Evolutionary conservation across 2,888 invertebrate species (phyloP).

Genomic region (Lapara coniferarum): DNA sequence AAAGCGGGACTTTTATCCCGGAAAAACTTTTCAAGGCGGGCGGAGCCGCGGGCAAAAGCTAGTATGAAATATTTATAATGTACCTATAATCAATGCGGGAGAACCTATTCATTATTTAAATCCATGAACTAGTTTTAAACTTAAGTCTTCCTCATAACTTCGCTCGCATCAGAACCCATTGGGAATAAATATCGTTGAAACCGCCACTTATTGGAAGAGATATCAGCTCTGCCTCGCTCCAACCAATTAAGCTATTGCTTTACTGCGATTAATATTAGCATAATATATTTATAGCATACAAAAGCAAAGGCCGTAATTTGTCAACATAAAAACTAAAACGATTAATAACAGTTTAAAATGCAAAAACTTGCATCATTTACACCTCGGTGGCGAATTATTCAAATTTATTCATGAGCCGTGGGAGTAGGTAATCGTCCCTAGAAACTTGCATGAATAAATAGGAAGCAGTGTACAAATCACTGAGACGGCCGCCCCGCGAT

Average conservation of each 20-base stretch:
- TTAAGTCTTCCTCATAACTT: neutral
- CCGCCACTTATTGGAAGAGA: neutral
- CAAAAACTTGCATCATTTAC: conserved; percentile 81
- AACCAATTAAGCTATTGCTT: neutral
- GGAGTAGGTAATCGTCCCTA: conserved; percentile 77
- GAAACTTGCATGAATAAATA: conserved; percentile 77
- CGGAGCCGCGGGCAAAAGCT: no score
- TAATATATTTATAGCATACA: conserved; percentile 24
- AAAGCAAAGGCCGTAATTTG: conserved; percentile 48
- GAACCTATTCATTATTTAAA: neutral
- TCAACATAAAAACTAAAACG: conserved; percentile 62
- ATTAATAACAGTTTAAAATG: conserved; percentile 77
- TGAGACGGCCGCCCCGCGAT: conserved; percentile 51
- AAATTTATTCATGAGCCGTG: conserved; percentile 78
- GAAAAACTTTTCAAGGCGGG: no score
- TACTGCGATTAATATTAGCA: neutral
- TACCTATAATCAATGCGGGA: no score
- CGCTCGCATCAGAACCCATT: neutral
- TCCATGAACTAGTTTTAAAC: neutral
- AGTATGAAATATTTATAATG: no score
- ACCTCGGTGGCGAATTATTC: conserved; percentile 75
- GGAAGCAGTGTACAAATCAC: conserved; percentile 76
- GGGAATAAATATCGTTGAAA: neutral
- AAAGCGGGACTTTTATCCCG: no score
- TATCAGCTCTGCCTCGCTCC: neutral